Base-by-base conservation (phyloP, 2,797 vertebrate genomes). In the Tinamus major region DNA sequence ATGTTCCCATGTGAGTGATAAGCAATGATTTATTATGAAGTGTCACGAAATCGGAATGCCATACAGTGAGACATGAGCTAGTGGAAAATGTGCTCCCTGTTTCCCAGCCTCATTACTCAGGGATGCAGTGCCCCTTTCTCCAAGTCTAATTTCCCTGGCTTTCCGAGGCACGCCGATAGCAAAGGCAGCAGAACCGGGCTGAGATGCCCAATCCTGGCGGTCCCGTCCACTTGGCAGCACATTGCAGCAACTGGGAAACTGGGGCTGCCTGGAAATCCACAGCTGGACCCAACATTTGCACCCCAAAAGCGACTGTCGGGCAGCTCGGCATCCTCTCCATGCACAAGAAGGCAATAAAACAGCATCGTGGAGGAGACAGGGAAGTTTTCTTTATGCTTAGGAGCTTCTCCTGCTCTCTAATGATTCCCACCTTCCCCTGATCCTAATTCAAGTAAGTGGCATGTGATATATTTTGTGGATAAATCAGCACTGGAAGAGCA, bases 71-170 rank as follows among this genome's bases (percentile, higher is more conserved):
- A 97, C 97, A 95, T 93, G 97, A 98, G 96, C 96, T 96, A 94
- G 97, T 97, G 97, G 97, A 97, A 97, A 97, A 97, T 95, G 96
- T 82, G 93, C 96, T 97, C 97, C 97, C 96, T 96, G 95, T 87
- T 97, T 97, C 97, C 97, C 97, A 97, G 95, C 87, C 97, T 97
- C 97, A 98, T 97, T 97, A 97, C 97, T 98, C 97, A 98, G 88
- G 97, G 97, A 96, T 48, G 94, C 97, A 94, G 87, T 64, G 92
- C 97, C 96, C 96, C 97, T 94, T 96, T 89, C 93, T 96, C 96
- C 78, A 81, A 97, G 96, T 95, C 96, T 96, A 97, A 97, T 97
- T 97, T 96, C 96, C 94, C 93, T 58, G 91, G 86, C 88, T 96
- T 82, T 90, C 81, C 24, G 4, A 80, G 87, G 87, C 61, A 5